Evolutionary conservation across 2,113 vertebrate genomes (phyloP), one percentile per base, ranked within the genome.

Genomic region (Solea solea): DNA sequence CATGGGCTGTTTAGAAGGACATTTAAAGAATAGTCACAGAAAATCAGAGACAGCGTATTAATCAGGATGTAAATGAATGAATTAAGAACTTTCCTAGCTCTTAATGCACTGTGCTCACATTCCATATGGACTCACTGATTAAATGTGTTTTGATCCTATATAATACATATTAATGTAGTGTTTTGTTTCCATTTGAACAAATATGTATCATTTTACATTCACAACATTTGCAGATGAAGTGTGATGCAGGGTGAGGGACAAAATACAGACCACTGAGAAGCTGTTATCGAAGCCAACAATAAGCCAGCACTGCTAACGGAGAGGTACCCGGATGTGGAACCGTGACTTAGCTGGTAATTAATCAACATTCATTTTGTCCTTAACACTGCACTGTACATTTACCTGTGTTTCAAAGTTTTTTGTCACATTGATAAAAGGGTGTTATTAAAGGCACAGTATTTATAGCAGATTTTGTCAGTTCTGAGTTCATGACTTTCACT

Each of bases 401-500:
- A 54, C 9, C 52, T 16, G 7, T 48, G 40, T 1, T 45, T 14
- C 25, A 16, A 11, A 48, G 7, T 21, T 62, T 7, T 64, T 11
- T 75, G 16, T 60, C 13, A 50, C 14, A 34, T 9, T 1, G 13
- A 51, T 49, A 21, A 48, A 42, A 44, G 9, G 2, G 5, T 82
- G 41, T 67, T 40, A 78, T 74, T 83, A 64, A 78, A 83, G 41
- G 12, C 9, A 12, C 3, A 52, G 15, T 54, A 51, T 67, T 55
- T 74, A 59, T 52, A 70, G 34, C 60, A 61, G 21, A 44, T 51
- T 52, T 11, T 52, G 51, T 45, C 6, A 62, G 25, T 41, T 55
- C 12, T 51, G 25, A 21, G 0, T 73, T 54, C 1, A 27, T 27
- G 16, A 5, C 4, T 53, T 53, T 12, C 9, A 6, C 10, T 12